Percentiles rank a stretch among this genome's conserved stretches.
Conservation (phyloP, 1,140 invertebrate genomes). For the Brachionus asplanchnoidis region DNA sequence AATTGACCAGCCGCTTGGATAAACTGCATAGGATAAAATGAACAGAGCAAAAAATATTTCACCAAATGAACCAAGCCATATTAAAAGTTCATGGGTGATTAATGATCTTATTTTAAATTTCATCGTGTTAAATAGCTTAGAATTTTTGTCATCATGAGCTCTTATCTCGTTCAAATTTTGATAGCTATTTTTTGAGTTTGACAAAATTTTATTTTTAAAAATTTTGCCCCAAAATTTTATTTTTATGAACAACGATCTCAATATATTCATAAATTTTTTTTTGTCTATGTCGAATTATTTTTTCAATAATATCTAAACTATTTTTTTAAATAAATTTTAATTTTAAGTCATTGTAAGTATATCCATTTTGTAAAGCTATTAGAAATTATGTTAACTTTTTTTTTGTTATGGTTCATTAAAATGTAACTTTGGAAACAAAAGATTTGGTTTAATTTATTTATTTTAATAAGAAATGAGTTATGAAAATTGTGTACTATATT, state of each 20-base stretch:
- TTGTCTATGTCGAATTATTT: not conserved
- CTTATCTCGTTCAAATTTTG: not conserved
- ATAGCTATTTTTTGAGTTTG: not conserved
- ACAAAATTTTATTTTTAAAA: not conserved
- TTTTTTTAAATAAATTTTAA: not conserved
- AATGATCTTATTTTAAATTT: not conserved
- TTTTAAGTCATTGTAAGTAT: not conserved
- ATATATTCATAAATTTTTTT: not conserved
- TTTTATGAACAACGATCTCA: not conserved
- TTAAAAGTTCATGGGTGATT: not conserved
- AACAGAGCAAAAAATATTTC: slow-evolving; percentile 10
- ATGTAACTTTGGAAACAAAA: too few relatives aligned
- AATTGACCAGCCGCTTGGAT: not conserved
- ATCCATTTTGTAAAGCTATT: not conserved
- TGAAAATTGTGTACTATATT: too few relatives aligned
- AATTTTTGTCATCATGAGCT: not conserved
- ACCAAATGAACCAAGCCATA: not conserved
- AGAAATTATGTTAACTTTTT: not conserved
- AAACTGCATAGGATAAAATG: slow-evolving; percentile 14
- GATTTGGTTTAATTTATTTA: too few relatives aligned
- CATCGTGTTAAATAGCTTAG: not conserved
- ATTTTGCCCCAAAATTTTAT: not conserved
- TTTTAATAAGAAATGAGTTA: too few relatives aligned
- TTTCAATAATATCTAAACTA: not conserved
- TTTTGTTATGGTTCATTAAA: not conserved